These are phyloP conservation scores for Vannuccia rotundouncinata DNA, from an alignment of 2,888 invertebrate genomes.

Conservation along the genomic window DNA sequence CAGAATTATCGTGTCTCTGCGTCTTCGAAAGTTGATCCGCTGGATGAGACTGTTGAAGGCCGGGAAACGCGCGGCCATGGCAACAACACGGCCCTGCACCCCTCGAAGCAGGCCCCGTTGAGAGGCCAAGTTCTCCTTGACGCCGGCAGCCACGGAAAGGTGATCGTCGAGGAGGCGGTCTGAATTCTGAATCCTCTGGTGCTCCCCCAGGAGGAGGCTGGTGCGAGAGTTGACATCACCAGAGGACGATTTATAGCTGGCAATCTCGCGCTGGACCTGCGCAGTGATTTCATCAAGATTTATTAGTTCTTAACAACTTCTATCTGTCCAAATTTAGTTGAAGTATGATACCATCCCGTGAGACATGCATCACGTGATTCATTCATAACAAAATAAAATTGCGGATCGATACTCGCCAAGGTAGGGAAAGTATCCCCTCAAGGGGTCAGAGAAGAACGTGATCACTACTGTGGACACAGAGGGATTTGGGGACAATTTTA, in stretches of 20 bases:
- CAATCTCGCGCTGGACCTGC: not conserved
- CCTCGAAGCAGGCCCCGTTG: slow-evolving; percentile 82
- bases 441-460: no score
- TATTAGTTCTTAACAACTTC: no score
- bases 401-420: no score
- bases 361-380: no score
- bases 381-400: no score
- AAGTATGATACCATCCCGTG: no score
- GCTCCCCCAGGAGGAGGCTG: slow-evolving; percentile 28
- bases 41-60: slow-evolving; percentile 67
- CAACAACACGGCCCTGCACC: slow-evolving; percentile 76
- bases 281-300: no score
- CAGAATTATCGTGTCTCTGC: slow-evolving; percentile 84
- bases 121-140: slow-evolving; percentile 80
- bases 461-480: no score
- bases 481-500: no score
- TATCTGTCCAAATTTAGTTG: no score
- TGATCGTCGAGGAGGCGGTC: slow-evolving; percentile 46
- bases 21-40: slow-evolving; percentile 83
- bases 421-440: no score
- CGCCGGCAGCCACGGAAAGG: slow-evolving; percentile 77
- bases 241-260: not conserved
- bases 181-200: slow-evolving; percentile 24
- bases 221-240: slow-evolving; percentile 9
- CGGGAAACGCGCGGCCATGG: slow-evolving; percentile 82